phyloP scores from a whole-genome alignment of 2,888 invertebrate genomes.

The Dasysyrphus albostriatus region DNA sequence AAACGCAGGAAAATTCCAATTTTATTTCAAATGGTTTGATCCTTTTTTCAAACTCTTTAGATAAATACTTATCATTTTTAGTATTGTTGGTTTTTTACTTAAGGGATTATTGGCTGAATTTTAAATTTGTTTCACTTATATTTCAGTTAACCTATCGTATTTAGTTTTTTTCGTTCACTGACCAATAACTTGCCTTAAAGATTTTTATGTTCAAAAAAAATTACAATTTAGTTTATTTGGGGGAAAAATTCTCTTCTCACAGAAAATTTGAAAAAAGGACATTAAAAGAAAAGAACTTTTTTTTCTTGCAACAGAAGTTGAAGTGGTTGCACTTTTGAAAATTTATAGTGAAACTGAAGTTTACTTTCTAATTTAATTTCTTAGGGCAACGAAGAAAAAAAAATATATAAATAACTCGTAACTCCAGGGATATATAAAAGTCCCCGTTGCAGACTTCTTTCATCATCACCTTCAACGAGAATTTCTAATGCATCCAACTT shows the following conservation, averaged over 20 bases:
- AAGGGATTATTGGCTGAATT: no score
- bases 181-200: neutral
- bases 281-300: conserved; percentile 34
- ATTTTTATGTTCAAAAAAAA: neutral
- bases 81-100: no score
- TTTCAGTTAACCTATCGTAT: no score
- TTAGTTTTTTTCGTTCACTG: no score
- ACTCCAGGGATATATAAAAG: conserved; percentile 3
- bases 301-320: conserved; percentile 21
- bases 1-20: no score
- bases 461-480: conserved; percentile 16
- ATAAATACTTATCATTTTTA: no score
- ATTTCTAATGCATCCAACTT: conserved; percentile 25
- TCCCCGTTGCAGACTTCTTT: neutral
- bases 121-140: no score
- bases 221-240: conserved; percentile 43
- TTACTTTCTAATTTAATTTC: conserved; percentile 47
- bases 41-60: no score
- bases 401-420: conserved; percentile 3
- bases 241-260: neutral
- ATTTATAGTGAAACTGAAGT: conserved; percentile 41
- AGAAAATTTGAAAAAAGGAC: conserved; percentile 5
- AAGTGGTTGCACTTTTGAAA: conserved; percentile 39
- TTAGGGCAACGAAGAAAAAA: neutral
- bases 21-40: no score